Percentiles rank a stretch among this genome's conserved stretches.
Conservation (phyloP, 1,140 invertebrate genomes). For the Leptoteleia sp. region DNA sequence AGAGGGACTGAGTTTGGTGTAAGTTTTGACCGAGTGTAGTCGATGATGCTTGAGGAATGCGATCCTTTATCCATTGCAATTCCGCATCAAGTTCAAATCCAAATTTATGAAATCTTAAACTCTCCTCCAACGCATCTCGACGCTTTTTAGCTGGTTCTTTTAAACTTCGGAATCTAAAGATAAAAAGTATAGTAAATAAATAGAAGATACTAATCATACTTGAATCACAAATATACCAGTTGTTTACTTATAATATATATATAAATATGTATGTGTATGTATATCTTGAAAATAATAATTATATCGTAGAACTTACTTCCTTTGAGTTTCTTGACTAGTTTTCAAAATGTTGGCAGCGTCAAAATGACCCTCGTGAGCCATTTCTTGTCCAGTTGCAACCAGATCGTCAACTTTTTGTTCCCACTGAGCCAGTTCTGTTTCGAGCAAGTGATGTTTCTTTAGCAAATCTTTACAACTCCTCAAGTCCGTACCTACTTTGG, state of each 20-base stretch:
- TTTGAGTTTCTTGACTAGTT: slow-evolving; percentile 88
- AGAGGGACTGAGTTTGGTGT: slow-evolving; percentile 93
- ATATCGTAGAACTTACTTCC: slow-evolving; percentile 79
- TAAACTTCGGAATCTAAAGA: slow-evolving; percentile 82
- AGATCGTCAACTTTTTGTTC: slow-evolving; percentile 89
- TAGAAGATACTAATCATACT: too few relatives aligned
- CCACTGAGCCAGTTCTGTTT: slow-evolving; percentile 90
- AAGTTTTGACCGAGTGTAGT: slow-evolving; percentile 90
- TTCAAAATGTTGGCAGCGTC: slow-evolving; percentile 92
- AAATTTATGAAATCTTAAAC: slow-evolving; percentile 94
- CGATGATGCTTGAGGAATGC: slow-evolving; percentile 89
- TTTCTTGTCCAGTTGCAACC: slow-evolving; percentile 89
- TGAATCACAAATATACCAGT: too few relatives aligned
- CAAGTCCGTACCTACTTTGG: slow-evolving; percentile 91
- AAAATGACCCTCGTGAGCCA: slow-evolving; percentile 96
- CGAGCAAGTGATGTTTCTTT: slow-evolving; percentile 91
- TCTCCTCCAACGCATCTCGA: slow-evolving; percentile 92
- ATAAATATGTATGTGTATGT: neutral
- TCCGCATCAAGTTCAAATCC: slow-evolving; percentile 96
- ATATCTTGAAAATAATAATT: neutral
- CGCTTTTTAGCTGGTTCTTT: slow-evolving; percentile 85
- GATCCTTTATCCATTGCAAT: slow-evolving; percentile 97
- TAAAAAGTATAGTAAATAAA: slow-evolving; percentile 1
- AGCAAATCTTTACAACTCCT: slow-evolving; percentile 93
- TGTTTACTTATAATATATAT: too few relatives aligned